These are phyloP conservation scores for Drosophila grimshawi DNA, from an alignment of 1,140 invertebrate genomes.

Conservation along the genomic window DNA sequence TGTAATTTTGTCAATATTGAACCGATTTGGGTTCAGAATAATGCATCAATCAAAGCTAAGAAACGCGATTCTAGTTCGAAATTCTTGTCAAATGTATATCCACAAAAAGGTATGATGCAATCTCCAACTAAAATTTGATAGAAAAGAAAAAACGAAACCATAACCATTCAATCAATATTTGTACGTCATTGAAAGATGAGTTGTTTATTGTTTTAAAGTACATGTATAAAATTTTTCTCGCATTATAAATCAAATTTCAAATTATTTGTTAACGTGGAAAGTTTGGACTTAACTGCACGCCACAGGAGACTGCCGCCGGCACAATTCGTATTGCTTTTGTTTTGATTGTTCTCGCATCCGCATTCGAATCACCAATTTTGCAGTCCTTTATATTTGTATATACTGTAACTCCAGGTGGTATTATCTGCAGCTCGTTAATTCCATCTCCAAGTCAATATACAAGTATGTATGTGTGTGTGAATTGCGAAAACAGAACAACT, in stretches of 20 bases:
- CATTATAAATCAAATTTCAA: background rate
- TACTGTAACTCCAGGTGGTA: slow-evolving; percentile 22
- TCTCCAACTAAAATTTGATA: background rate
- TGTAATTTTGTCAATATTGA: too few species aligned
- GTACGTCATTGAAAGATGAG: background rate
- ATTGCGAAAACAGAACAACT: slow-evolving; percentile 33
- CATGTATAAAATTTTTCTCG: slow-evolving; percentile 4
- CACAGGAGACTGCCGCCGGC: slow-evolving; percentile 6
- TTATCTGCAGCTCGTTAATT: slow-evolving; percentile 33
- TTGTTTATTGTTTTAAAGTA: background rate
- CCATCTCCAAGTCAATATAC: slow-evolving; percentile 43
- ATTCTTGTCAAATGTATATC: too few species aligned
- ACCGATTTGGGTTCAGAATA: too few species aligned
- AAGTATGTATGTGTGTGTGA: slow-evolving; percentile 33
- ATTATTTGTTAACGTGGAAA: background rate
- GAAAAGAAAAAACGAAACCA: too few species aligned
- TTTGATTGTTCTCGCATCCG: slow-evolving; percentile 2
- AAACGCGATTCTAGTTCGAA: too few species aligned
- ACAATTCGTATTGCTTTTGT: slow-evolving; percentile 19
- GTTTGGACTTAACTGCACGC: slow-evolving; percentile 13
- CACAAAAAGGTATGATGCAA: too few species aligned
- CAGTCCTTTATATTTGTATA: background rate
- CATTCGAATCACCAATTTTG: background rate
- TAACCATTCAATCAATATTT: background rate
- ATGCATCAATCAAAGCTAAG: too few species aligned